A percentile compares a stretch with the other conserved stretches of the same genome.
phyloP scores from a whole-genome alignment of 2,888 invertebrate species.

The Formica aserva region DNA sequence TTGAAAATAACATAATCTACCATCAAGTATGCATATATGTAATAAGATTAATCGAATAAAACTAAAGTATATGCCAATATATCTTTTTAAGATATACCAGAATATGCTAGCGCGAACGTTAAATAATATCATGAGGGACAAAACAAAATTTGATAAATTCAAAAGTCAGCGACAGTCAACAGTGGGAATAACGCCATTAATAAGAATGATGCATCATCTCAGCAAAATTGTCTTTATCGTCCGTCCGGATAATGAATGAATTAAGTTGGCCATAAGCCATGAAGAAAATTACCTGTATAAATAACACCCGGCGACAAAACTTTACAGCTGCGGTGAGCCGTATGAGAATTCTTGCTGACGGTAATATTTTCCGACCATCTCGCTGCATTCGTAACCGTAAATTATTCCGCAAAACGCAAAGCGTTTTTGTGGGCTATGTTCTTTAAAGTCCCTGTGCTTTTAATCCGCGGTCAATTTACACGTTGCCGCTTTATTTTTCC shows the following conservation, averaged over 20 bases:
- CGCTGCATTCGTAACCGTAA: conserved; percentile 48
- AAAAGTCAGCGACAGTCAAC: conserved; percentile 24
- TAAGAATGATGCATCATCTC: conserved; percentile 69
- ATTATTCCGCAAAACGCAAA: conserved; percentile 39
- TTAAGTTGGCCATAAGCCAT: conserved; percentile 70
- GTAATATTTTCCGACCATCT: conserved; percentile 33
- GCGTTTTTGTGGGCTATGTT: conserved; percentile 27
- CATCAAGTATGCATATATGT: neutral
- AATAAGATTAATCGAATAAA: conserved; percentile 35
- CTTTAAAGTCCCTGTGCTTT: conserved; percentile 31
- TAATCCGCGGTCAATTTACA: conserved; percentile 49
- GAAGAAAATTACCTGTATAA: conserved; percentile 72
- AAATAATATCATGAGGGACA: conserved; percentile 14
- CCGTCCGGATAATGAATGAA: conserved; percentile 68
- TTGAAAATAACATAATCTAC: neutral
- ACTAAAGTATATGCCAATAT: conserved; percentile 1
- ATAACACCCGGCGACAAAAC: conserved; percentile 66
- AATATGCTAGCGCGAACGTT: conserved; percentile 2
- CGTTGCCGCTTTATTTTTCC: conserved; percentile 35
- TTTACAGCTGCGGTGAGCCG: conserved; percentile 54
- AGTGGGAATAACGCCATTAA: conserved; percentile 49
- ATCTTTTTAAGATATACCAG: neutral
- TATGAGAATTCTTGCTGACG: conserved; percentile 48
- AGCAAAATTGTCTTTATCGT: conserved; percentile 63
- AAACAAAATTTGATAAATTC: conserved; percentile 37